Base-by-base conservation (phyloP, 2,888 invertebrate genomes). In the Hydropsyche betteni region DNA sequence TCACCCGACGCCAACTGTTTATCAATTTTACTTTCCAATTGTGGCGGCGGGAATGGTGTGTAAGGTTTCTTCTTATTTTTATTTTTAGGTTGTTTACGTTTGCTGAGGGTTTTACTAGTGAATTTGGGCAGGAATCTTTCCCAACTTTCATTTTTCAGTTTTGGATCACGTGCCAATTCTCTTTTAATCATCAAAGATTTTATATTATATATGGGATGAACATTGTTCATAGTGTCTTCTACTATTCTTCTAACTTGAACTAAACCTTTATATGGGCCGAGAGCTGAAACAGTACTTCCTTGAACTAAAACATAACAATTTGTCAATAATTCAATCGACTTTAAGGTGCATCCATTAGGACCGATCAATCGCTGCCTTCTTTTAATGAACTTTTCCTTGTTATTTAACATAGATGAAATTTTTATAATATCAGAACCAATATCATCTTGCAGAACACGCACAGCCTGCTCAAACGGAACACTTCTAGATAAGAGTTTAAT, bases 181-280 rank as follows among this genome's bases (percentile, higher is more conserved):
- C 93, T 89, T 84, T 99, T 99, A 71, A 99, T 98, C 98, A 99
- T 99, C 71, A 99, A 85, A 2, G 96, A 94, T 87, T 98, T 95
- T 0, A 99, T 97, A 82, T 98, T 98, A 83, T 98, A 99, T 84
- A 99, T 96, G 0, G 99, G 99, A 87, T 99, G 99, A 74, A 99
- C 91, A 84, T 99, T 99, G 83, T 95, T 96, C 98, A 99, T 98
- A 0, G 98, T 98, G 81, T 99, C 99, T 82, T 94, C 93, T 0
- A 96, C 95, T 81, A 99, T 95, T 81, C 94, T 91, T 75, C 98
- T 88, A 0, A 95, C 95, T 84, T 95, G 94, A 75, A 92, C 91
- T 34, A 96, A 84, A 0, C 99, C 99, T 85, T 93, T 94, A 82
- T 97, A 95, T 1, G 99, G 97, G 0, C 99, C 99, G n/a, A 99